Evolutionary conservation across 2,888 invertebrate genomes (phyloP).

Genomic region (Folsomia manolachei): DNA sequence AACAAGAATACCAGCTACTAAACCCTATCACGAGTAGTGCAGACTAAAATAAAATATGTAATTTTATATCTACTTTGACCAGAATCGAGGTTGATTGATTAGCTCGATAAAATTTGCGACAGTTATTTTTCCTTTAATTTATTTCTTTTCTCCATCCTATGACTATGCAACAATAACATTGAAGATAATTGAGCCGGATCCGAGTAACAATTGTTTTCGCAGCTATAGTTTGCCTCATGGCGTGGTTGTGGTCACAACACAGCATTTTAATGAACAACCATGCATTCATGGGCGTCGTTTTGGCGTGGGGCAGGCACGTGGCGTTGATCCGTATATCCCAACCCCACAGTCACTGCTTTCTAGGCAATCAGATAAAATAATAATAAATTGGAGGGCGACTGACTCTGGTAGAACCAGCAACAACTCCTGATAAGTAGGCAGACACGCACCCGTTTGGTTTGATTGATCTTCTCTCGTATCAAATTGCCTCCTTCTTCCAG

Average conservation of each 20-base stretch:
- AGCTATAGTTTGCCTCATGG: neutral
- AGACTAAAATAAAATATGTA: no score
- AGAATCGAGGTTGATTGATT: constrained; percentile 43
- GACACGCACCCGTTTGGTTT: neutral
- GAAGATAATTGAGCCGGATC: constrained; percentile 16
- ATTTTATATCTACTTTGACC: no score
- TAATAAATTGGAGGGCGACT: neutral
- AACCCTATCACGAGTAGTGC: no score
- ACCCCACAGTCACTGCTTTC: constrained; percentile 4
- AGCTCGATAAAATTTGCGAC: constrained; percentile 38
- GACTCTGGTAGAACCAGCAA: no score
- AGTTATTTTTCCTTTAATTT: no score
- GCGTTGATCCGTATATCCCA: constrained; percentile 5
- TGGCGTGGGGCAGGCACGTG: constrained; percentile 18
- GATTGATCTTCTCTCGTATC: neutral
- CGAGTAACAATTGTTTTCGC: constrained; percentile 17
- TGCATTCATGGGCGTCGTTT: constrained; percentile 14
- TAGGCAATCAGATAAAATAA: neutral
- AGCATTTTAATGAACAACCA: constrained; percentile 30
- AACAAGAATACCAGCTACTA: no score
- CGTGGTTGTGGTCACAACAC: constrained; percentile 27
- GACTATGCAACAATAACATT: constrained; percentile 15
- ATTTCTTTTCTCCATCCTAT: no score
- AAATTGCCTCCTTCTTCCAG: constrained; percentile 1
- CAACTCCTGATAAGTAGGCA: neutral